These are phyloP conservation scores for Menidia beryllina DNA, from an alignment of 2,113 vertebrate genomes.

Conservation along the genomic window DNA sequence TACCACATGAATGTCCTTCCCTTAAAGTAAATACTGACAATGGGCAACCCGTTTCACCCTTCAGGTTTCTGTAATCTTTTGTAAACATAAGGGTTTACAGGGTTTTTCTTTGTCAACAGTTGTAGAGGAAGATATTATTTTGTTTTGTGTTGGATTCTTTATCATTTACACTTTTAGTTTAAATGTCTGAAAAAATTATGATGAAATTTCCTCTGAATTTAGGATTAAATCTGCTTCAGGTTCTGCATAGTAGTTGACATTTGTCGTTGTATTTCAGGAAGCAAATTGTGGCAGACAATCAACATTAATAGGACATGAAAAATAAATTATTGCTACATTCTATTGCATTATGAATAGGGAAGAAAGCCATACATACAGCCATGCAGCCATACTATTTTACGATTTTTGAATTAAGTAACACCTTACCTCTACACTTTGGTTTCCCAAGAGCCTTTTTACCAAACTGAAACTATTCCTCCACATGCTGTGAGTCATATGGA, in stretches of 20 bases:
- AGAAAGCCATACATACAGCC: constrained; percentile 27
- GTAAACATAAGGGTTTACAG: too few relatives aligned
- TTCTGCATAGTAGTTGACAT: neutral
- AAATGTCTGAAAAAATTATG: neutral
- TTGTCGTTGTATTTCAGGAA: neutral
- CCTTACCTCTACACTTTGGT: neutral
- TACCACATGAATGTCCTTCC: constrained; percentile 20
- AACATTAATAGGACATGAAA: constrained; percentile 4
- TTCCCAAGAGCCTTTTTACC: neutral
- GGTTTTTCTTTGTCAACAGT: too few relatives aligned
- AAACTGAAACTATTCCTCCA: neutral
- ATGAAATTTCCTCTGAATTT: neutral
- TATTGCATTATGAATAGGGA: too few relatives aligned
- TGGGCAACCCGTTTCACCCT: too few relatives aligned
- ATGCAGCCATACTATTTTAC: constrained; percentile 5
- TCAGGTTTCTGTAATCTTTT: too few relatives aligned
- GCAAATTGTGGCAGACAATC: neutral
- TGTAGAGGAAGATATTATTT: neutral
- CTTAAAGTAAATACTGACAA: constrained; percentile 31
- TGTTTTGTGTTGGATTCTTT: neutral
- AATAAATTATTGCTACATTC: neutral
- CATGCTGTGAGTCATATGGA: constrained; percentile 12
- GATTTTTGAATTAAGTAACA: neutral
- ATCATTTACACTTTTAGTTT: neutral
- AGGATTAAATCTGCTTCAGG: neutral